Evolutionary conservation across 92 coral and sea anemone species (phyloP), one percentile per base, ranked within the genome.

Genomic region (Porites lobata): DNA sequence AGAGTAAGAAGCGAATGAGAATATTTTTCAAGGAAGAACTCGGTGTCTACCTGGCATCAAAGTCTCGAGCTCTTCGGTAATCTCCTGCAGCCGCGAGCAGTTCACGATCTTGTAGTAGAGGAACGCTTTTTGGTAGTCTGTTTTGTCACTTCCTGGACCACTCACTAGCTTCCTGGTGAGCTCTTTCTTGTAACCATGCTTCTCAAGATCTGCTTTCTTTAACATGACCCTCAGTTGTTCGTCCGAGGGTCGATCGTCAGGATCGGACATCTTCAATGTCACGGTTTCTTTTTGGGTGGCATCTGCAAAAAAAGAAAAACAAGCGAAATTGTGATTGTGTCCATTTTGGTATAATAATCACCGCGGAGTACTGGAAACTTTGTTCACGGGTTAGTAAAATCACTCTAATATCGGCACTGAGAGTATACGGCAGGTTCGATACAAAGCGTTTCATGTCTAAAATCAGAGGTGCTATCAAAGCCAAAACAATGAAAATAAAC

Each of bases 91-190:
- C 69, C 24, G 69, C n/a, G 69, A 65, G 26, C 69, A 65, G 69
- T 65, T 11, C 69, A 65, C 69, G 9, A n/a, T 18, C 69, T 65
- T 65, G 22, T 15, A 65, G 69, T 19, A 65, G 29, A 65, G 8
- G 29, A 1, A n/a, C 69, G 4, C 9, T 65, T 65, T n/a, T 10
- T 20, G 4, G 29, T 65, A 65, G 69, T 4, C 26, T 32, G 86
- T 57, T 71, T 72, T 43, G 65, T 50, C 91, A 71, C 85, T 72
- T 19, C 86, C 91, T 19, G 79, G 21, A 47, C 76, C 75, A 4
- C 69, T 70, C 50, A 87, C 86, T 22, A 82, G 80, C 9, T 47
- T 21, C 50, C 53, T 81, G 50, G 80, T 47, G 19, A 61, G 52
- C 54, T 71, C 76, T 32, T 43, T 32, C 8, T 71, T 26, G 54